These are phyloP conservation scores for Eretmocerus hayati DNA, from an alignment of 2,888 invertebrate genomes.

Conservation along the genomic window DNA sequence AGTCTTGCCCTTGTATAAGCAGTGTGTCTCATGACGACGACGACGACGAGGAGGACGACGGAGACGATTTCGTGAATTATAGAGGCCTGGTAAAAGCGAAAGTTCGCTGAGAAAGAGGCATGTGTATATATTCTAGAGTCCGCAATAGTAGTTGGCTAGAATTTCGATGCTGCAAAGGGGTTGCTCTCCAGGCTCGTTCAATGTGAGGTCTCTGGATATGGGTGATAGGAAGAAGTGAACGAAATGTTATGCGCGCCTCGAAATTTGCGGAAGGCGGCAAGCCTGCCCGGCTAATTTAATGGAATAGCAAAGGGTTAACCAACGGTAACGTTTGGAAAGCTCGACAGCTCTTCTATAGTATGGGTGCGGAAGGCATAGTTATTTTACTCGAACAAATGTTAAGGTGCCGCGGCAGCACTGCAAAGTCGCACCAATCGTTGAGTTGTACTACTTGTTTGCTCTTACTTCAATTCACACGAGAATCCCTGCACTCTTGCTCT, in stretches of 20 bases:
- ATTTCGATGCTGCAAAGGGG: no score
- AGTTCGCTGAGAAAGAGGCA: constrained; percentile 32
- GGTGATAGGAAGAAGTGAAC: no score
- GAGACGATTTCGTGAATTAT: constrained; percentile 45
- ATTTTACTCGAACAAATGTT: constrained; percentile 31
- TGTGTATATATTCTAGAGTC: constrained; percentile 15
- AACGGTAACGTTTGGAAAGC: no score
- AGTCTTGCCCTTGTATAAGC: not conserved
- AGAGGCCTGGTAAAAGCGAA: constrained; percentile 47
- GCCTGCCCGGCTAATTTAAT: constrained; percentile 40
- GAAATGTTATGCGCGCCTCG: no score
- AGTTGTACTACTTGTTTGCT: constrained; percentile 3
- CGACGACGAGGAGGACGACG: constrained; percentile 18
- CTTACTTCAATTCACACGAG: no score
- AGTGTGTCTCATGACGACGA: not conserved
- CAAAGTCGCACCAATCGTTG: constrained; percentile 28
- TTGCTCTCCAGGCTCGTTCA: no score
- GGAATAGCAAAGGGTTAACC: constrained; percentile 44
- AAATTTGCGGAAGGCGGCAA: not conserved
- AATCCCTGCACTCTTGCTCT: no score
- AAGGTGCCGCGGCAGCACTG: constrained; percentile 35
- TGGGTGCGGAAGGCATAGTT: not conserved
- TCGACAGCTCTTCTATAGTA: no score
- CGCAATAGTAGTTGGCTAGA: no score
- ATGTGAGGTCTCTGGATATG: no score